Evolutionary conservation across 2,888 invertebrate species (phyloP), one percentile per base, ranked within the genome.

Genomic region (Nymphalis urticae): DNA sequence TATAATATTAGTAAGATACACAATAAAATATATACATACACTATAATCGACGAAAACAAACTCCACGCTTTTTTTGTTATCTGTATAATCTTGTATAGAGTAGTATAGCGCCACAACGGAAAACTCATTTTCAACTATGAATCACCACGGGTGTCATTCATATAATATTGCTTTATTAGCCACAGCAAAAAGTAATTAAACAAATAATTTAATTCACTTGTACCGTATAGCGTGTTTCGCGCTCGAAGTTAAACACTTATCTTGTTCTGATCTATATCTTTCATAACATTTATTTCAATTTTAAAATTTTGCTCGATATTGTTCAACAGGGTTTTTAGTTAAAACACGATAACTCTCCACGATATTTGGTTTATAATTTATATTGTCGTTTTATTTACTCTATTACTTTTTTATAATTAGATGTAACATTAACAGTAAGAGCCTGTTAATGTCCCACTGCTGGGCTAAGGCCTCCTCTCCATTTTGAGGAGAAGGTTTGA

Each of bases 81-180:
- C 2, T 36, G 3, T 27, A 13, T 42, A 42, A 42, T 32, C 42
- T 42, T 42, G 9, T 13, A 2, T 2, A 42, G 42, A 42, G 13
- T 42, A 42, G 4, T 42, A 42, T 13, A 10, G 9, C 36, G 2
- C 32, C 24, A 53, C 8, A 70, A 72, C 69, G 72, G 73, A 75
- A 71, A 63, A 67, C 62, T 65, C 62, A 59, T 59, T 65, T 63
- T 56, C 48, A 62, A 69, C 60, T 58, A 62, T 74, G 76, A 75
- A 70, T 75, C 74, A 75, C 62, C 27, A 62, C 51, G 48, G 66
- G n/a, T 59, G 64, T 69, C 60, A 32, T 32, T 19, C 42, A 59
- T 68, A 62, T 64, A 68, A 68, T 69, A 69, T 66, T 54, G 60
- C 60, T 70, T 66, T 64, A 64, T 67, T 71, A 56, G 66, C 68